Base-by-base conservation (phyloP, 2,888 invertebrate genomes). In the Diaphora mendica region DNA sequence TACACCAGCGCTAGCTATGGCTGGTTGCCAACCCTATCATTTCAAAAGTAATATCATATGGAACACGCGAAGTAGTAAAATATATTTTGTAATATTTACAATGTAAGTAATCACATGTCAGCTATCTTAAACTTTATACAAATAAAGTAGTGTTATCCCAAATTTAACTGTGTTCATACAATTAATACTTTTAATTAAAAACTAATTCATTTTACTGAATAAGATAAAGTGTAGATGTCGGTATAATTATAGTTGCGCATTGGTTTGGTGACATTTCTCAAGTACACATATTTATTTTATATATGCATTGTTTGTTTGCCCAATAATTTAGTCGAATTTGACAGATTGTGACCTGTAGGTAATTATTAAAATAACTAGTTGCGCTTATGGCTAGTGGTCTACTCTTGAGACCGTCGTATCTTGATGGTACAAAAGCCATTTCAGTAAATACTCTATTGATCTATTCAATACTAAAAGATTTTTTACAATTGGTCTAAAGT, bases 141-240 rank as follows among this genome's bases (percentile, higher is more conserved):
- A 68, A 72, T 72, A 64, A 62, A 42, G 68, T 0, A 70, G 42
- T 35, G 64, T 2, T 3, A 23, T 44, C 48, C 26, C 73, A 69
- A 73, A 65, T 69, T 68, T 26, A 35, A 64, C 13, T 48, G 30
- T 39, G 72, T 75, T 72, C 48, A 17, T 55, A 26, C 55, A 73
- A 73, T 69, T 55, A 69, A 64, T 68, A 72, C 39, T 68, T 59
- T 72, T 68, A 62, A 68, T 73, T 73, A 69, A 73, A 69, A 64
- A 73, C 5, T 73, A 65, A 73, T 73, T 69, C 65, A 73, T 69
- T 65, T 44, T 51, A 65, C 20, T 59, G 68, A 70, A 55, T 64
- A 59, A 72, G 33, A 35, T 33, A n/a, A 72, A 59, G 11, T 62
- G 15, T 9, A 11, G 30, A 62, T 8, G 51, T 26, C 48, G 26